Percentiles rank a stretch among this genome's conserved stretches.
Evolutionary conservation across 1,140 invertebrate species (phyloP).

Genomic region (Drosophila bifasciata): DNA sequence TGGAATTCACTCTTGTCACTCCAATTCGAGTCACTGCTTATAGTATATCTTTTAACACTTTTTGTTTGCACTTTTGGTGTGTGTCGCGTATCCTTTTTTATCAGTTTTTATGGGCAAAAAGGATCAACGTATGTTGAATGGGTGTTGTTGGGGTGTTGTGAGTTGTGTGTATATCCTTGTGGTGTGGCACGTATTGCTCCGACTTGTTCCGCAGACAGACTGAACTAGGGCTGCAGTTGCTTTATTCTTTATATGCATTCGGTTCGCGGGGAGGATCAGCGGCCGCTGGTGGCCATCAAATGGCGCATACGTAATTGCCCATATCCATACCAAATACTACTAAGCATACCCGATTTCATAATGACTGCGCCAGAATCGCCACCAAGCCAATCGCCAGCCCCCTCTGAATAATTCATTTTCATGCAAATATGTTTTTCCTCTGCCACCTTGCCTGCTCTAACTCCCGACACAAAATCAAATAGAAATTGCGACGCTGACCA

Average conservation of each 20-base stretch:
- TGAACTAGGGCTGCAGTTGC: conserved; percentile 60
- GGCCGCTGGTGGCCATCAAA: conserved; percentile 22
- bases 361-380: conserved; percentile 40
- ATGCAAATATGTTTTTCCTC: conserved; percentile 43
- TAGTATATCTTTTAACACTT: no score
- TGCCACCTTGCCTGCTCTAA: conserved; percentile 21
- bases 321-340: conserved; percentile 49
- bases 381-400: conserved; percentile 1
- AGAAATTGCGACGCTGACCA: conserved; percentile 47
- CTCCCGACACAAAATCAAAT: conserved; percentile 34
- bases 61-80: no score
- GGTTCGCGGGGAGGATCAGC: conserved; percentile 7
- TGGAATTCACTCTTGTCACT: no score
- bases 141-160: background rate
- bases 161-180: conserved; percentile 33
- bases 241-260: conserved; percentile 61
- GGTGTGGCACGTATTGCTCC: conserved; percentile 48
- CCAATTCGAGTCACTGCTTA: no score
- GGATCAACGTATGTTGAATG: background rate
- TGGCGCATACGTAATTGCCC: conserved; percentile 59
- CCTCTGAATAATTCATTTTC: conserved; percentile 67
- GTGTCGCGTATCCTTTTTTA: no score
- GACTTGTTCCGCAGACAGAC: conserved; percentile 65
- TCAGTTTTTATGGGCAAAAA: no score
- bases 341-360: conserved; percentile 43